These are phyloP conservation scores for Zenarchopterus dispar DNA, from an alignment of 2,797 vertebrate genomes.

Conservation along the genomic window DNA sequence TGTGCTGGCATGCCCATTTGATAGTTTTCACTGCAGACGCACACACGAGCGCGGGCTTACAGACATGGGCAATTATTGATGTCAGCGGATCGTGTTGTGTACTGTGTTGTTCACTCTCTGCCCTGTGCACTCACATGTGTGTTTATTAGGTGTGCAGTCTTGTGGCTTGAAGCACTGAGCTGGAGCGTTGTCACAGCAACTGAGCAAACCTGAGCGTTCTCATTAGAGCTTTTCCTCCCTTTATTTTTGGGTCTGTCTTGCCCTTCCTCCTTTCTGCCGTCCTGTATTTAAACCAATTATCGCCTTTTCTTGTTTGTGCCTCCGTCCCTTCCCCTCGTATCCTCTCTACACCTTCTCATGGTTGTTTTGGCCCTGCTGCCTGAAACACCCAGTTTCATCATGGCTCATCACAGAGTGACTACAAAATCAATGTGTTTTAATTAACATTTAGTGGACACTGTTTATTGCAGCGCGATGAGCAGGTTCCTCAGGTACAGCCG, in stretches of 20 bases:
- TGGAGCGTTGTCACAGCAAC: constrained; percentile 72
- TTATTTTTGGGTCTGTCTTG: constrained; percentile 62
- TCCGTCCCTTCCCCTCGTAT: no score
- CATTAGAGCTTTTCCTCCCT: constrained; percentile 59
- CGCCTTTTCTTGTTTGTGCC: neutral
- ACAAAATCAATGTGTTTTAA: no score
- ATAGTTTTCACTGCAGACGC: constrained; percentile 19
- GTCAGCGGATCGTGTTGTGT: constrained; percentile 20
- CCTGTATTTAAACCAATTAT: constrained; percentile 7
- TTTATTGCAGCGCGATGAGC: no score
- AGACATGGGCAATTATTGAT: neutral
- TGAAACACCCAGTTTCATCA: no score
- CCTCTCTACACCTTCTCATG: no score
- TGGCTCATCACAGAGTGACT: no score
- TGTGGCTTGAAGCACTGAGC: constrained; percentile 48
- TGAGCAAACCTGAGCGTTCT: constrained; percentile 62
- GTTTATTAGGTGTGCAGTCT: constrained; percentile 55
- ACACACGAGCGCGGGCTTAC: neutral
- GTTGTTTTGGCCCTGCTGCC: no score
- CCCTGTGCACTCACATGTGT: neutral
- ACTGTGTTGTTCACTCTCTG: no score
- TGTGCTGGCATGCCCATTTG: constrained; percentile 28
- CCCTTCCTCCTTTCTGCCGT: constrained; percentile 14
- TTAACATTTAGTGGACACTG: no score
- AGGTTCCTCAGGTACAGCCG: no score